Percentiles rank a stretch among this genome's conserved stretches.
phyloP scores from a whole-genome alignment of 2,797 vertebrate species.

The Cryptoprocta ferox region DNA sequence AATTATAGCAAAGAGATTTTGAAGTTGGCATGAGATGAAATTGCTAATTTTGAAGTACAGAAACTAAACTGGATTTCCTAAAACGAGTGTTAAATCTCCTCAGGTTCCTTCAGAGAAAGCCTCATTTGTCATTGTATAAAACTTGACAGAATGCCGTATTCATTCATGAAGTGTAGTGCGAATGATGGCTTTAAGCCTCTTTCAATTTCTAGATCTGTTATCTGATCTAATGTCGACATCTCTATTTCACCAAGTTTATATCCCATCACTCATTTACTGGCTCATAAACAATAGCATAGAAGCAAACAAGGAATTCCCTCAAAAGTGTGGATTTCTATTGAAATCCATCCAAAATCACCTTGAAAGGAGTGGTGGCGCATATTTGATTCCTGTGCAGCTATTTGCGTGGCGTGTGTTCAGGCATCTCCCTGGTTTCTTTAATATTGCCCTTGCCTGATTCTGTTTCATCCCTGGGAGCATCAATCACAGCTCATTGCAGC shows the following conservation, averaged over 20 bases:
- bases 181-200: slow-evolving; percentile 64
- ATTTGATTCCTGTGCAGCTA: neutral
- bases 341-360: neutral
- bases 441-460: neutral
- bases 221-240: slow-evolving; percentile 66
- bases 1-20: slow-evolving; percentile 49
- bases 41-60: slow-evolving; percentile 58
- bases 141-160: slow-evolving; percentile 72
- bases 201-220: slow-evolving; percentile 66
- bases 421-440: slow-evolving; percentile 9
- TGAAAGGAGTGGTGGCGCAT: neutral
- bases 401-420: neutral
- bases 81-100: slow-evolving; percentile 67
- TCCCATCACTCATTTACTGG: slow-evolving; percentile 50
- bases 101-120: slow-evolving; percentile 65
- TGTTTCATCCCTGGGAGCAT: neutral
- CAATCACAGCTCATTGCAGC: neutral
- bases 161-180: slow-evolving; percentile 64
- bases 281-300: slow-evolving; percentile 49
- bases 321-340: neutral
- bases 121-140: slow-evolving; percentile 76
- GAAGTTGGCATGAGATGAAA: slow-evolving; percentile 52
- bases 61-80: slow-evolving; percentile 56
- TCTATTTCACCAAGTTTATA: slow-evolving; percentile 63
- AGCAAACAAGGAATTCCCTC: slow-evolving; percentile 39